Evolutionary conservation across 2,888 invertebrate genomes (phyloP).

Genomic region (Ceriagrion tenellum): DNA sequence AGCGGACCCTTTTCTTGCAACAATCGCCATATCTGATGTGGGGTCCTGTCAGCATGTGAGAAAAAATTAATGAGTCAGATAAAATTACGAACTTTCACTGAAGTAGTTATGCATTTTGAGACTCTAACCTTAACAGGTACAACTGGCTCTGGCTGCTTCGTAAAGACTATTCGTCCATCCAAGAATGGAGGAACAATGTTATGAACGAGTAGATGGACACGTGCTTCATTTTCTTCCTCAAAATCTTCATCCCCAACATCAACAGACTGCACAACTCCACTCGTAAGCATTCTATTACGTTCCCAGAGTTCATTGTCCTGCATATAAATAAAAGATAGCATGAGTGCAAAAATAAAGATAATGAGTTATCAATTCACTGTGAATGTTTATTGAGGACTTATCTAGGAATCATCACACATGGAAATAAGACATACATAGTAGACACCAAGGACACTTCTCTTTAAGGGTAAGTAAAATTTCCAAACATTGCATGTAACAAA

Average conservation of each 20-base stretch:
- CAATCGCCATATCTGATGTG: slow-evolving; percentile 98
- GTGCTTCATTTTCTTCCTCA: slow-evolving; percentile 96
- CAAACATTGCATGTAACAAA: too few species aligned
- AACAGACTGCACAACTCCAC: slow-evolving; percentile 94
- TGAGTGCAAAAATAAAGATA: too few species aligned
- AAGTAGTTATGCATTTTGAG: too few species aligned
- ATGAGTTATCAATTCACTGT: too few species aligned
- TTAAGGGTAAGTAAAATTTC: too few species aligned
- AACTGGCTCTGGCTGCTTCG: slow-evolving; percentile 99
- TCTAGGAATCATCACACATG: too few species aligned
- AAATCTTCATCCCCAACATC: slow-evolving; percentile 92
- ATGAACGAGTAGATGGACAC: slow-evolving; percentile 97
- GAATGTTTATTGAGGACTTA: too few species aligned
- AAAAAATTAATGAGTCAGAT: slow-evolving; percentile 49
- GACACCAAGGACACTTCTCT: too few species aligned
- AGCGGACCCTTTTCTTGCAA: slow-evolving; percentile 95
- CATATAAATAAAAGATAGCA: slow-evolving; percentile 69
- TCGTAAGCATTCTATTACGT: slow-evolving; percentile 97
- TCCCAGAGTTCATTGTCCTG: slow-evolving; percentile 99
- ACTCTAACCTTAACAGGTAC: slow-evolving; percentile 88
- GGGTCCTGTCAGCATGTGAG: slow-evolving; percentile 83
- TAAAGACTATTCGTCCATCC: slow-evolving; percentile 99
- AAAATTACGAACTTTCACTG: not conserved
- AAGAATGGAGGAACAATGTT: slow-evolving; percentile 99
- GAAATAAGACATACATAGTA: too few species aligned